Percentiles rank a stretch among this genome's conserved stretches.
These are phyloP conservation scores for Torymus aiolomorphi DNA, from an alignment of 2,888 invertebrate species.

Conservation along the genomic window DNA sequence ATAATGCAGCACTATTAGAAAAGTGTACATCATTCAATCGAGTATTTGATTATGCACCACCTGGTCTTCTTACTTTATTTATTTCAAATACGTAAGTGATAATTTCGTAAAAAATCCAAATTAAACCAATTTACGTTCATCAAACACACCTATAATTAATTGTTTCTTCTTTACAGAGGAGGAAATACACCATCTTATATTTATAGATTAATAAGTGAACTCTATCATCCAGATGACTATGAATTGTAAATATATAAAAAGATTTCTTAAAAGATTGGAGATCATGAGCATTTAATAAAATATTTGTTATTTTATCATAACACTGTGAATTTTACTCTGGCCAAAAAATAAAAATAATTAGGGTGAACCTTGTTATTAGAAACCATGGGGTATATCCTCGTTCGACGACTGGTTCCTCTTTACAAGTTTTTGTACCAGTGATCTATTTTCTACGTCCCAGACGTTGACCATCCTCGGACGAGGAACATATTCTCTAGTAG, in stretches of 20 bases:
- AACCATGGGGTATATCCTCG: no score
- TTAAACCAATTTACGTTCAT: not conserved
- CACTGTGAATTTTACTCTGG: not conserved
- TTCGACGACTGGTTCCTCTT: no score
- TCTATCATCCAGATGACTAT: slow-evolving; percentile 89
- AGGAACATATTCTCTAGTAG: no score
- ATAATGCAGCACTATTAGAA: no score
- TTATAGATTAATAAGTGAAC: no score
- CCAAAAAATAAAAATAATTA: not conserved
- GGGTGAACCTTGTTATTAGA: not conserved
- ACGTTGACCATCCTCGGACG: no score
- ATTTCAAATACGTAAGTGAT: no score
- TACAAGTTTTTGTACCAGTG: no score
- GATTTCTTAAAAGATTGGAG: slow-evolving; percentile 37
- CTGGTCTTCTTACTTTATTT: no score
- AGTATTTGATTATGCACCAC: no score
- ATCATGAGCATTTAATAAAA: not conserved
- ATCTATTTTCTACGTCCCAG: no score
- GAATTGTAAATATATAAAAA: slow-evolving; percentile 76
- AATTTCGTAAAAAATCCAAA: slow-evolving; percentile 13
- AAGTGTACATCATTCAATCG: no score
- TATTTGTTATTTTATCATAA: slow-evolving; percentile 13
- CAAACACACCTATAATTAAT: slow-evolving; percentile 4
- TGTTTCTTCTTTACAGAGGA: slow-evolving; percentile 80
- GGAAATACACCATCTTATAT: slow-evolving; percentile 96